A percentile compares a stretch with the other conserved stretches of the same genome.
phyloP scores from a whole-genome alignment of 2,113 vertebrate genomes.

The Platichthys flesus region DNA sequence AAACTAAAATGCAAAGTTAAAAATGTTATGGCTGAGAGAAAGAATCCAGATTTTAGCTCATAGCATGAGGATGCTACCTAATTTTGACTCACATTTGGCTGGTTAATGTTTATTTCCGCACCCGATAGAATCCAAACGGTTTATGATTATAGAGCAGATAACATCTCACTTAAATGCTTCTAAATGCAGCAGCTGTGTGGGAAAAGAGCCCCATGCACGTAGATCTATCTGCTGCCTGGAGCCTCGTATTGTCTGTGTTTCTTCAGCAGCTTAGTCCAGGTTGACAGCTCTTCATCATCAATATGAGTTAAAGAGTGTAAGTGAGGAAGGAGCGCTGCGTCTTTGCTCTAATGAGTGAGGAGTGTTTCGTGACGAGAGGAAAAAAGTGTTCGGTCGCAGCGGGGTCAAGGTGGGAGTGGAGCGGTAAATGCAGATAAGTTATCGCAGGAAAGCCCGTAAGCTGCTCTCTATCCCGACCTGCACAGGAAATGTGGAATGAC shows the following conservation, averaged over 20 bases:
- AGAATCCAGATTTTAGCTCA: not conserved
- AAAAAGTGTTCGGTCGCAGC: slow-evolving; percentile 35
- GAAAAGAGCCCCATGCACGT: slow-evolving; percentile 1
- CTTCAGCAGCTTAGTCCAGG: slow-evolving; percentile 3
- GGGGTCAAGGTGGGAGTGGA: slow-evolving; percentile 49
- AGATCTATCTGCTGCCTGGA: slow-evolving; percentile 7
- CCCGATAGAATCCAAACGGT: not conserved
- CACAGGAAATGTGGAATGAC: slow-evolving; percentile 74
- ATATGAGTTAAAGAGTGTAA: not conserved
- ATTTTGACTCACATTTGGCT: slow-evolving; percentile 2
- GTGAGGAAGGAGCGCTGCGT: slow-evolving; percentile 18
- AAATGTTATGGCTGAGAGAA: no score
- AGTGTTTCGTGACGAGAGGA: slow-evolving; percentile 47
- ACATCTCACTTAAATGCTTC: slow-evolving; percentile 1
- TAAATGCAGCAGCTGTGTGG: not conserved
- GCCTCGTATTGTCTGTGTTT: slow-evolving; percentile 16
- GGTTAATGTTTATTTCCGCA: not conserved
- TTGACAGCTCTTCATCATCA: slow-evolving; percentile 7
- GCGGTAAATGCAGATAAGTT: slow-evolving; percentile 65
- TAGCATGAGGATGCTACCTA: not conserved
- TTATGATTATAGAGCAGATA: not conserved
- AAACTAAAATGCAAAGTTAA: no score
- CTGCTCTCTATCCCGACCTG: slow-evolving; percentile 58
- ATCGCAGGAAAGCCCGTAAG: slow-evolving; percentile 72
- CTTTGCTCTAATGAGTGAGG: slow-evolving; percentile 29